Percentiles rank a stretch among this genome's conserved stretches.
Evolutionary conservation across 2,888 invertebrate species (phyloP).

Genomic region (Proisotoma minuta): DNA sequence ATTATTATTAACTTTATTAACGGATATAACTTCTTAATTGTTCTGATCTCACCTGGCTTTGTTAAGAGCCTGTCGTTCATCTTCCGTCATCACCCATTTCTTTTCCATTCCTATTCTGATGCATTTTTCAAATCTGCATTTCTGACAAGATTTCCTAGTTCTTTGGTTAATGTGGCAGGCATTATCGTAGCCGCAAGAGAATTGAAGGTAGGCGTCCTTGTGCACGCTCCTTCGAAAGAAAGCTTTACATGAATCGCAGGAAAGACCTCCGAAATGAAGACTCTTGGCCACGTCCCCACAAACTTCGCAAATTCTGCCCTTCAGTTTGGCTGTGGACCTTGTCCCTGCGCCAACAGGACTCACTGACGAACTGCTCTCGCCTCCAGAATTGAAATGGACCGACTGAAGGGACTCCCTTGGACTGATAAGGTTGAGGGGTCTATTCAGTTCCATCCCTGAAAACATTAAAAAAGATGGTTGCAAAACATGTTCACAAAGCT

Average conservation of each 20-base stretch:
- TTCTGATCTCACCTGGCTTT: conserved; percentile 32
- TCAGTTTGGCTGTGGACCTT: too few relatives aligned
- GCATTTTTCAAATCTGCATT: conserved; percentile 51
- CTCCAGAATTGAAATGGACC: too few relatives aligned
- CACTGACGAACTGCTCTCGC: too few relatives aligned
- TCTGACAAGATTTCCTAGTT: conserved; percentile 51
- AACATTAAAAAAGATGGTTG: too few relatives aligned
- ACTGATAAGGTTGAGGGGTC: too few relatives aligned
- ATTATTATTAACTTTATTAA: too few relatives aligned
- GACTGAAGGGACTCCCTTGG: too few relatives aligned
- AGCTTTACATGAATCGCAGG: conserved; percentile 52
- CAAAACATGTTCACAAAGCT: too few relatives aligned
- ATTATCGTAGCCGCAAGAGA: conserved; percentile 49
- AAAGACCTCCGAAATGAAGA: conserved; percentile 51
- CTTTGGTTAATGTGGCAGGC: conserved; percentile 49
- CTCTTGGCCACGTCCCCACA: conserved; percentile 51
- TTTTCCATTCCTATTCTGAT: conserved; percentile 51
- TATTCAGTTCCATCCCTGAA: too few relatives aligned
- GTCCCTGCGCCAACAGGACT: too few relatives aligned
- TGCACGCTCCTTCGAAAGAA: conserved; percentile 52
- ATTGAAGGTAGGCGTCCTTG: conserved; percentile 50
- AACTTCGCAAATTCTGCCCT: conserved; percentile 50
- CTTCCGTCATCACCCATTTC: conserved; percentile 52
- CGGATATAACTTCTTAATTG: too few relatives aligned
- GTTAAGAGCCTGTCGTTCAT: conserved; percentile 49